Conservation (phyloP, 2,888 invertebrate species). For the Ophion obscuratus region DNA sequence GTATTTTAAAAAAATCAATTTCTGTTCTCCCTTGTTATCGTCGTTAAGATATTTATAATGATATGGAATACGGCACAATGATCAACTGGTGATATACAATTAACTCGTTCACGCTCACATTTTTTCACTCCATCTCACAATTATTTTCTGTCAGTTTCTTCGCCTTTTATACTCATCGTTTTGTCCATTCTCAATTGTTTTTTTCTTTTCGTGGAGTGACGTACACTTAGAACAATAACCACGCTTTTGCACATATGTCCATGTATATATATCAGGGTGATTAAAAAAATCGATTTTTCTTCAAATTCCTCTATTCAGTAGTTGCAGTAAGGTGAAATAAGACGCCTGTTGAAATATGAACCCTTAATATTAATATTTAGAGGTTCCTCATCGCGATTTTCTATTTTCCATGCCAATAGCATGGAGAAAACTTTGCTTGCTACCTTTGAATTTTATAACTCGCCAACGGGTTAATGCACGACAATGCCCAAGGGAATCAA, state of each 20-base stretch:
- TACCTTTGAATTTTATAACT: too few species aligned
- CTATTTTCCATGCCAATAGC: too few species aligned
- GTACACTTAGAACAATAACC: conserved; percentile 65
- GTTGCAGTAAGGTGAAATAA: too few species aligned
- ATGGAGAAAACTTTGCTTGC: too few species aligned
- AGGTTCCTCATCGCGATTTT: too few species aligned
- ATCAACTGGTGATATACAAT: conserved; percentile 76
- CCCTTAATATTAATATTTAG: too few species aligned
- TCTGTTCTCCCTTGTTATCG: conserved; percentile 63
- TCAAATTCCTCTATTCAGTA: too few species aligned
- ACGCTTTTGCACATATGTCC: conserved; percentile 44
- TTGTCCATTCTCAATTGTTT: conserved; percentile 59
- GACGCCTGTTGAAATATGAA: too few species aligned
- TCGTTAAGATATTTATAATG: conserved; percentile 70
- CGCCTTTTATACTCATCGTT: conserved; percentile 24
- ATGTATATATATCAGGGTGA: background rate
- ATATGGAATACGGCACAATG: conserved; percentile 80
- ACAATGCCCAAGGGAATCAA: too few species aligned
- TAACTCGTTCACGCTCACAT: conserved; percentile 65
- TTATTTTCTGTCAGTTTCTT: conserved; percentile 33
- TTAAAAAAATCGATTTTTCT: too few species aligned
- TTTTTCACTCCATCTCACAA: conserved; percentile 29
- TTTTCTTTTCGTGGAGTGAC: conserved; percentile 60
- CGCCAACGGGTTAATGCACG: too few species aligned
- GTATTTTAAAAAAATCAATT: conserved; percentile 64